A percentile compares a stretch with the other conserved stretches of the same genome.
Evolutionary conservation across 2,113 vertebrate genomes (phyloP).

Genomic region (Speoplatyrhinus poulsoni): DNA sequence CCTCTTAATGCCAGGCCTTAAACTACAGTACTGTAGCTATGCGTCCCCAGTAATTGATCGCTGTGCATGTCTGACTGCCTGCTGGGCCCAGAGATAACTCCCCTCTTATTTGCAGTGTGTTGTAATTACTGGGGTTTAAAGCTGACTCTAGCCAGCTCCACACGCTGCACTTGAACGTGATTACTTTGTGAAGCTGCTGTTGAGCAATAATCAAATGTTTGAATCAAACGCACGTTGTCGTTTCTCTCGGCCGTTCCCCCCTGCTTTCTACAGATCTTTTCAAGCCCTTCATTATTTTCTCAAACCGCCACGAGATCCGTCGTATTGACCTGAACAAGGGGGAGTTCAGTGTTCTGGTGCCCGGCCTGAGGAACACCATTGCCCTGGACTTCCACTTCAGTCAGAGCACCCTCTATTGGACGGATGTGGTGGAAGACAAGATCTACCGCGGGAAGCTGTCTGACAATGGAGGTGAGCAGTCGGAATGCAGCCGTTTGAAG

Average conservation of each 20-base stretch:
- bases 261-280: slow-evolving; percentile 84
- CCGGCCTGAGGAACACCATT: slow-evolving; percentile 94
- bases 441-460: slow-evolving; percentile 95
- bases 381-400: slow-evolving; percentile 96
- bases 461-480: slow-evolving; percentile 86
- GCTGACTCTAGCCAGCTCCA: slow-evolving; percentile 19
- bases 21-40: slow-evolving; percentile 22
- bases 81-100: slow-evolving; percentile 58
- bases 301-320: slow-evolving; percentile 96
- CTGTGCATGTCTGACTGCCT: slow-evolving; percentile 45
- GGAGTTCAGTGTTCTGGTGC: slow-evolving; percentile 94
- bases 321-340: slow-evolving; percentile 94
- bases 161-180: slow-evolving; percentile 30
- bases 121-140: slow-evolving; percentile 65
- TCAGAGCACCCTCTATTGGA: slow-evolving; percentile 96
- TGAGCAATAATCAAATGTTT: not conserved
- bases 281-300: slow-evolving; percentile 97
- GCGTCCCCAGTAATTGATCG: slow-evolving; percentile 41
- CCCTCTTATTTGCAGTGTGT: slow-evolving; percentile 55
- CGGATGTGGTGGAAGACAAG: slow-evolving; percentile 96
- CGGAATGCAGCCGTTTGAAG: no score
- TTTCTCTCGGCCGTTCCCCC: not conserved
- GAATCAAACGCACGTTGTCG: no score
- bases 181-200: not conserved
- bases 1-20: slow-evolving; percentile 18